Percentiles rank a stretch among this genome's conserved stretches.
Evolutionary conservation across 1,140 invertebrate genomes (phyloP).

Genomic region (Brachionus koreanus): DNA sequence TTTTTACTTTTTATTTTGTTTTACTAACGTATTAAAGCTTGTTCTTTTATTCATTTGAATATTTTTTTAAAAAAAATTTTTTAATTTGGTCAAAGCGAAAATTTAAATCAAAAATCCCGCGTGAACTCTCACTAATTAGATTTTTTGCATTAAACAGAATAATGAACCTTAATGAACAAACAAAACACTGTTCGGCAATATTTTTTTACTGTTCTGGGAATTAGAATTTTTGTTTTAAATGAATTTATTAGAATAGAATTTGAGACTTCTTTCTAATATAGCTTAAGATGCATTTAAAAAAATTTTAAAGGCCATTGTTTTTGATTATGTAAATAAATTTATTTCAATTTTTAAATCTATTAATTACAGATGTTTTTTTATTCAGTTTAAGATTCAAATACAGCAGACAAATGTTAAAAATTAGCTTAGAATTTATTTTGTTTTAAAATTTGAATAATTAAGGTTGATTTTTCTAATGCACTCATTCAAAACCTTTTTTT

Average conservation of each 20-base stretch:
- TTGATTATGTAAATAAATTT: conserved; percentile 9
- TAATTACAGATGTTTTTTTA: neutral
- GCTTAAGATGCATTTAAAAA: neutral
- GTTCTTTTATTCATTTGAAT: neutral
- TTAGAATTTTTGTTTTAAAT: neutral
- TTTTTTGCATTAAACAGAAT: neutral
- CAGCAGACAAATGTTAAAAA: neutral
- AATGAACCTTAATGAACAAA: neutral
- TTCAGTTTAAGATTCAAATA: neutral
- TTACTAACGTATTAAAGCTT: neutral
- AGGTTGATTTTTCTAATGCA: neutral
- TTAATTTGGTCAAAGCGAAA: neutral
- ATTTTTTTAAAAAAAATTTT: neutral
- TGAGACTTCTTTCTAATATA: too few relatives aligned
- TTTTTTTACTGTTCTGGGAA: neutral
- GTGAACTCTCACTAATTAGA: neutral
- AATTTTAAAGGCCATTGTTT: conserved; percentile 11
- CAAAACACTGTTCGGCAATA: neutral
- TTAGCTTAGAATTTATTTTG: neutral
- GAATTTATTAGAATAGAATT: neutral
- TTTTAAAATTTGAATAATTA: neutral
- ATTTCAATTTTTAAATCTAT: neutral
- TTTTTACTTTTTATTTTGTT: neutral
- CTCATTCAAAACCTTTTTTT: neutral
- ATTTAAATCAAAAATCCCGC: neutral